Base-by-base conservation (phyloP, 2,113 vertebrate genomes). In the Poicephalus gulielmi region DNA sequence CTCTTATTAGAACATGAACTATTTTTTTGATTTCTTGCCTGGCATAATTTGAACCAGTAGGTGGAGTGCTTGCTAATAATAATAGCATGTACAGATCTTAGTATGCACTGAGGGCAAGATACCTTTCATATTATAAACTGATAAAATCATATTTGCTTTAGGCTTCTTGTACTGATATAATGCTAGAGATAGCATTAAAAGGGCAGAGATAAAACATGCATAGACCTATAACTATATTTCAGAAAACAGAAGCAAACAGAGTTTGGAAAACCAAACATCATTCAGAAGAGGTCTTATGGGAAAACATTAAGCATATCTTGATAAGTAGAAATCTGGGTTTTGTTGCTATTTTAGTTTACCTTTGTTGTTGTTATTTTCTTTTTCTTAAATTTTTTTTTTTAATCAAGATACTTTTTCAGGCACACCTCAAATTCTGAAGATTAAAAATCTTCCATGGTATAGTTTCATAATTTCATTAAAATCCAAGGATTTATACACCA, bases 41-140 rank as follows among this genome's bases (percentile, higher is more conserved):
- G 96, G 81, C 77, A 88, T 90, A 94, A 85, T 88, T 92, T 94
- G 75, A 97, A 96, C 98, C 98, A 99, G 98, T 98, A 99, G 98
- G 98, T 98, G 98, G 98, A 98, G 98, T 97, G 96, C 98, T 99
- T 99, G 98, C 96, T 98, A 98, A 98, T 98, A 98, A 96, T 98
- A 98, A 98, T 97, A 97, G 96, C 95, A 93, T 83, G 94, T 86
- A 94, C 67, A 95, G 89, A 95, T 96, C 93, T 96, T 97, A 97
- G 97, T 88, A 96, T 92, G 95, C 57, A 83, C 63, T 95, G 96
- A 97, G 90, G 80, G 89, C 75, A 97, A 97, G 94, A 92, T 67
- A 97, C 94, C 98, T 98, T 97, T 97, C 96, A 95, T 98, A 96
- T 95, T 97, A 97, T 96, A 97, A 98, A 97, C 95, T 97, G 96